Base-by-base conservation (phyloP, 2,113 vertebrate species). In the Myocastor coypus region DNA sequence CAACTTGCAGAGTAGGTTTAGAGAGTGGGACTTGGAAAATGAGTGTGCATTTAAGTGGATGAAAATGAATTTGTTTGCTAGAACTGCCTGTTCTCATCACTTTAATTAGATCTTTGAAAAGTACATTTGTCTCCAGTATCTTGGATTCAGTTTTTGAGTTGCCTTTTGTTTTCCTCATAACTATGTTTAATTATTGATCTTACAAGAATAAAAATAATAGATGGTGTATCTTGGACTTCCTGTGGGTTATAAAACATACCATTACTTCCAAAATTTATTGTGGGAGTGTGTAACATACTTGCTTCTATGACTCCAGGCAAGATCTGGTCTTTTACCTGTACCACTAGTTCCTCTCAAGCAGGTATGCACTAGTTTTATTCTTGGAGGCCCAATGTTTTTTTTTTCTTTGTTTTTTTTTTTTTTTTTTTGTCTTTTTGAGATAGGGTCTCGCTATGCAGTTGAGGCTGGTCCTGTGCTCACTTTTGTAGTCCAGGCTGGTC, bases 71-170 rank as follows among this genome's bases (percentile, higher is more conserved):
- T 40, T 88, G 42, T 64, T 68, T 34, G 30, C 69, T 84, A 75
- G 64, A 91, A 92, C 63, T 92, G 87, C 81, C 2, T 87, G 16
- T 94, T 95, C 89, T 19, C 2, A 61, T 92, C 30, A 87, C 30
- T 93, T 96, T 87, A 59, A 64, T 83, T 81, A 91, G 63, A 64
- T 96, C 64, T 93, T 89, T 40, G 32, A 55, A 94, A 95, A 93
- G 61, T 71, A 83, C 52, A 61, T 93, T 86, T 75, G 17, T 86
- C 50, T 80, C 34, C 5, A 68, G 3, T 86, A 80, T 92, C 46
- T 91, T 80, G 6, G 40, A 34, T 95, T 95, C 57, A 84, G 12
- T 40, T 91, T 83, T 94, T 91, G 75, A 95, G 3, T 92, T 91
- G 34, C 7, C 52, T 1, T 88, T 50, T 90, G 14, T 91, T 24